A percentile compares a stretch with the other conserved stretches of the same genome.
Conservation (phyloP, 2,888 invertebrate species). For the Anoncus sp. region DNA sequence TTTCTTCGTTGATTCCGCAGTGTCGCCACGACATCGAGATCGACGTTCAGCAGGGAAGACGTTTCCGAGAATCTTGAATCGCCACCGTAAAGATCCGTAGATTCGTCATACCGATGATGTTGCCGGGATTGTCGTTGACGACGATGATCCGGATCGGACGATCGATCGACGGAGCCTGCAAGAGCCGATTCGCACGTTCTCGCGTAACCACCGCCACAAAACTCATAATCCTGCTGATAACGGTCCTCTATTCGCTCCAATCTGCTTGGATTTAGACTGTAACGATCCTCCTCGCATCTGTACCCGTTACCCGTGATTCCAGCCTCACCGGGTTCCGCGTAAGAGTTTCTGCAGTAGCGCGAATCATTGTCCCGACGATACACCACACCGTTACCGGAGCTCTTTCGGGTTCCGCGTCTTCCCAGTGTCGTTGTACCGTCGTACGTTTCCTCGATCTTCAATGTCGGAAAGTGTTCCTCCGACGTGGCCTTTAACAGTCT, state of each 20-base stretch:
- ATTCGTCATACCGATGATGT: constrained; percentile 58
- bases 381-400: constrained; percentile 54
- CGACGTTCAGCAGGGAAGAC: constrained; percentile 67
- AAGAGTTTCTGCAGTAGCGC: constrained; percentile 74
- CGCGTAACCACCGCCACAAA: constrained; percentile 67
- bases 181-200: constrained; percentile 24
- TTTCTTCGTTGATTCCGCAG: constrained; percentile 75
- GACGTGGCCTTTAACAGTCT: constrained; percentile 86
- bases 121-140: not conserved
- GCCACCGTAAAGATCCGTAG: constrained; percentile 61
- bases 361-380: constrained; percentile 59
- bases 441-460: constrained; percentile 78
- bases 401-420: constrained; percentile 72
- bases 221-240: constrained; percentile 70
- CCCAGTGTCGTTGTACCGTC: constrained; percentile 81
- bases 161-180: constrained; percentile 36
- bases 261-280: constrained; percentile 72
- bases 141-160: constrained; percentile 36
- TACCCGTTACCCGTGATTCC: constrained; percentile 41
- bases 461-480: constrained; percentile 85
- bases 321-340: constrained; percentile 72
- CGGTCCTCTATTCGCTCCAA: constrained; percentile 75
- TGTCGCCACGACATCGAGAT: constrained; percentile 71
- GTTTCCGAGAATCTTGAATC: constrained; percentile 72
- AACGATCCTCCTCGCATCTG: constrained; percentile 75